Evolutionary conservation across 2,797 vertebrate genomes (phyloP), one percentile per base, ranked within the genome.

Genomic region (Fistularia commersonii): DNA sequence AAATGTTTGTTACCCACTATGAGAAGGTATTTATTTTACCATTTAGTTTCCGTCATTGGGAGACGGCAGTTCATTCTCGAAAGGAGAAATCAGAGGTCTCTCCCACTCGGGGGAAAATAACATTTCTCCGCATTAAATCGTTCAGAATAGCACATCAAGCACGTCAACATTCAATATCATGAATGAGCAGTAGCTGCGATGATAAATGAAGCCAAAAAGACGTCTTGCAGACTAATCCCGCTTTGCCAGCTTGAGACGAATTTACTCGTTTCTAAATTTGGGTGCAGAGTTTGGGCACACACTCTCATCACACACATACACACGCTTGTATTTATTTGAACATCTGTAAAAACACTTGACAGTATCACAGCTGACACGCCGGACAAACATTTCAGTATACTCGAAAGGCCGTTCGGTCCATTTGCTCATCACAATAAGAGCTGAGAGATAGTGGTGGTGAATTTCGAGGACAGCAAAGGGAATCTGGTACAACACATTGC

Each of bases 51-150:
- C 3, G 11, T 45, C 34, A 32, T 41, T 51, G 14, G 9, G 23
- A 45, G 35, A 54, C 5, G 33, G 36, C 11, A 40, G 13, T 38
- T 59, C 7, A 39, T 11, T 33, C 32, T 11, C 11, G 38, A 6
- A 39, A 9, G 4, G 11, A 9, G 11, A 36, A 36, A 36, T 13
- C 43, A 15, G 7, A 42, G 44, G n/a, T 15, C 15, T 50, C 35
- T 50, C 11, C n/a, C 6, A 8, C 41, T 53, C 23, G 2, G 23
- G 49, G 62, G 67, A 55, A 46, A 76, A 62, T 13, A 73, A 57
- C 69, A 73, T 50, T 49, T 61, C 32, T 62, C 46, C 64, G 53
- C 56, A 62, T 48, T 43, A 32, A 15, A 31, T 53, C 8, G 23
- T 54, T 32, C 60, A 48, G 32, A 61, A 56, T 3, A 0, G 35